Conservation (phyloP, 2,888 invertebrate genomes). For the Rhagonycha fulva region DNA sequence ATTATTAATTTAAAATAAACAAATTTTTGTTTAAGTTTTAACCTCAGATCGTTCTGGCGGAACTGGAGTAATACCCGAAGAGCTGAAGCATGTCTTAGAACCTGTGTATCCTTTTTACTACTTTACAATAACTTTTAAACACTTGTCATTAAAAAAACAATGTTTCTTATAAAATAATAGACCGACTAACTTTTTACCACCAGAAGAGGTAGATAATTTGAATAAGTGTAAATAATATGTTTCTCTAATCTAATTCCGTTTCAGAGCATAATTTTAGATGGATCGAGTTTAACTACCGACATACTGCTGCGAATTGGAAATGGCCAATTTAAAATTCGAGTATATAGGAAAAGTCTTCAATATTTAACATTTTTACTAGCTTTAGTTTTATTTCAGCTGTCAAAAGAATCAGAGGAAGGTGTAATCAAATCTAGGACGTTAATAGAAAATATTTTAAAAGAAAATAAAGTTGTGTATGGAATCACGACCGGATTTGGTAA, state of each 20-base stretch:
- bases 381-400: conserved; percentile 52
- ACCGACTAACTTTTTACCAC: conserved; percentile 45
- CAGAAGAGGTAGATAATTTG: conserved; percentile 47
- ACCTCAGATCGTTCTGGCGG: conserved; percentile 37
- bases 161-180: conserved; percentile 34
- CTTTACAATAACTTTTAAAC: not conserved
- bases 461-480: conserved; percentile 56
- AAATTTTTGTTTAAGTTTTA: conserved; percentile 36
- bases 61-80: conserved; percentile 40
- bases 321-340: conserved; percentile 61
- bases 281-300: conserved; percentile 60
- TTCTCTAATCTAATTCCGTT: conserved; percentile 22
- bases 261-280: conserved; percentile 61
- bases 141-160: not conserved
- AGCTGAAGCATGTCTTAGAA: conserved; percentile 44
- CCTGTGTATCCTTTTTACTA: conserved; percentile 45
- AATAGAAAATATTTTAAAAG: conserved; percentile 62
- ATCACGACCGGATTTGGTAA: conserved; percentile 72
- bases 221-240: not conserved
- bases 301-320: conserved; percentile 62
- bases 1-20: too few relatives aligned
- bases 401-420: conserved; percentile 58
- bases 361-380: not conserved
- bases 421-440: conserved; percentile 59
- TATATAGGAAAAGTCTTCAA: conserved; percentile 42